phyloP scores from a whole-genome alignment of 2,888 invertebrate genomes.

The Drosophila anceps region DNA sequence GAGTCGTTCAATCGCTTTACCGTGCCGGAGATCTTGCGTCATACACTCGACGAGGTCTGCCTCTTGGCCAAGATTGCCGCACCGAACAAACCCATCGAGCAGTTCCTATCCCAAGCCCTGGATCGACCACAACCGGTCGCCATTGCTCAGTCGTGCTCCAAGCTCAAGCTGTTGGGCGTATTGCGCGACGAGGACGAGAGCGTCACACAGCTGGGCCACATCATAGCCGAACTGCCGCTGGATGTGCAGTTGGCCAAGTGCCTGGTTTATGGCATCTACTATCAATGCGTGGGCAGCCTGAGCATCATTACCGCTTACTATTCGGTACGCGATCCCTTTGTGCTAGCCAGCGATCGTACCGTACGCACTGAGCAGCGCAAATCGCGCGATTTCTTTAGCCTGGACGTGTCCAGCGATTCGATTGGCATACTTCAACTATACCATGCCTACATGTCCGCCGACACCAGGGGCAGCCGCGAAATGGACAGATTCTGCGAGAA shows the following conservation, averaged over 20 bases:
- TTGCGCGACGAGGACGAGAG: constrained; percentile 90
- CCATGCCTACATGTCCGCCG: constrained; percentile 90
- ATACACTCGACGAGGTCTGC: constrained; percentile 95
- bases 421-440: constrained; percentile 93
- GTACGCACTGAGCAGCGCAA: constrained; percentile 87
- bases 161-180: constrained; percentile 93
- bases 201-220: constrained; percentile 94
- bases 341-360: constrained; percentile 90
- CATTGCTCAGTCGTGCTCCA: constrained; percentile 90
- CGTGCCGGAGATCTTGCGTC: constrained; percentile 94
- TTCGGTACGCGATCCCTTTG: constrained; percentile 91
- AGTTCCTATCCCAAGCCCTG: constrained; percentile 92
- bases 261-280: constrained; percentile 94
- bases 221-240: constrained; percentile 95
- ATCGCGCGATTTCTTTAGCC: constrained; percentile 89
- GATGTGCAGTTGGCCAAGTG: constrained; percentile 97
- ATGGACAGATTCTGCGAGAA: constrained; percentile 65
- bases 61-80: constrained; percentile 94
- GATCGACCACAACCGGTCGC: constrained; percentile 94
- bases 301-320: constrained; percentile 95
- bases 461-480: constrained; percentile 33
- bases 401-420: constrained; percentile 94
- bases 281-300: constrained; percentile 97
- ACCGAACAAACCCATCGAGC: constrained; percentile 90
- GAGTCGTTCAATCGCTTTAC: constrained; percentile 90